Base-by-base conservation (phyloP, 2,797 vertebrate species). In the Xenopus petersii region DNA sequence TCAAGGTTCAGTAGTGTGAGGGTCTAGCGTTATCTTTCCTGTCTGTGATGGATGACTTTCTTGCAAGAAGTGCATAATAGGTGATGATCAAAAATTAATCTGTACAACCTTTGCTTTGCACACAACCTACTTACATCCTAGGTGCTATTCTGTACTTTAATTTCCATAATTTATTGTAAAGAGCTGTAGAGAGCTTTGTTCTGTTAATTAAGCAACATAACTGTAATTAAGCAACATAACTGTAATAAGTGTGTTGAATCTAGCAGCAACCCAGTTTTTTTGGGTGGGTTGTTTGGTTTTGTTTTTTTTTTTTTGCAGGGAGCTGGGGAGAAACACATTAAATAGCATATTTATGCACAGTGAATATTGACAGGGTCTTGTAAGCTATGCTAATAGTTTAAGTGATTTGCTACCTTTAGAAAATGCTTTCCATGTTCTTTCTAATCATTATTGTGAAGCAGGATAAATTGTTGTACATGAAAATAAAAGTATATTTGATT, bases 401-500 rank as follows among this genome's bases (percentile, higher is more conserved):
- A 83, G 87, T 88, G 88, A 91, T 92, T 92, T 90, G 84, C 88
- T 92, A 86, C 85, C 86, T 90, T 81, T 82, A 88, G 83, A 87
- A 91, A 88, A 88, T 83, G 78, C 82, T 89, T 90, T 89, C 81
- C 77, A 15, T 87, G 87, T 89, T 85, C 84, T 83, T 91, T 88
- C 84, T 87, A 85, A 90, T 89, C 85, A 83, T 91, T 89, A 87
- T 92, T 86, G 82, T 86, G 87, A 87, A 90, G 87, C 83, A 84
- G 91, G 90, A 91, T 92, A 91, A 92, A 92, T 86, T 86, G 86
- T 86, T 82, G 84, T 83, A 85, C 82, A 84, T 82, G 81, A 84
- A 89, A 90, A 90, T 91, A 90, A 87, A 92, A 91, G 82, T 86
- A 88, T 92, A 92, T 88, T 91, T 91, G 86, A 85, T 87, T 90